phyloP scores from a whole-genome alignment of 2,797 vertebrate species.

The Huso huso region DNA sequence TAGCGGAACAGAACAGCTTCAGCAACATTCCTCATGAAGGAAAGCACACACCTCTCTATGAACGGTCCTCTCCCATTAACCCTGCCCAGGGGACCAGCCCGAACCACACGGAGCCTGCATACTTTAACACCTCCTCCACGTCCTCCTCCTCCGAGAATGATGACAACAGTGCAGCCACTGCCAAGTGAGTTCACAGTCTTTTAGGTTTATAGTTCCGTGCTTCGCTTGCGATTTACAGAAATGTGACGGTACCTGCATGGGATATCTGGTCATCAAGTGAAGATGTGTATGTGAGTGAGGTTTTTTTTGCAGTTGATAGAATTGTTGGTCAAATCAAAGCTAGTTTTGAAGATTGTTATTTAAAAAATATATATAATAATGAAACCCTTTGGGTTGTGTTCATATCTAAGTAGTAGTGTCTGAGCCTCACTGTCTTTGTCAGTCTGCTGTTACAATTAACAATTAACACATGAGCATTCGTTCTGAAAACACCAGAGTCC shows the following conservation, averaged over 20 bases:
- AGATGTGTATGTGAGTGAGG: background rate
- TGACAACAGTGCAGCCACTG: slow-evolving; percentile 69
- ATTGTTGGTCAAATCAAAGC: background rate
- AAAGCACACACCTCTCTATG: slow-evolving; percentile 89
- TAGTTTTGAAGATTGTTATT: background rate
- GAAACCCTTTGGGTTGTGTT: background rate
- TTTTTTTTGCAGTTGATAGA: background rate
- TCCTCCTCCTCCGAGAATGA: slow-evolving; percentile 85
- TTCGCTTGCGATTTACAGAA: background rate
- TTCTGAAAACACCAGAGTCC: slow-evolving; percentile 11
- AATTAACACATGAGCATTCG: slow-evolving; percentile 3
- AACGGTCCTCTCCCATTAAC: slow-evolving; percentile 79
- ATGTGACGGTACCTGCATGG: background rate
- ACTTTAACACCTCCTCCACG: slow-evolving; percentile 75
- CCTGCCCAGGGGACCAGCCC: slow-evolving; percentile 66
- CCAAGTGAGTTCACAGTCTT: slow-evolving; percentile 68
- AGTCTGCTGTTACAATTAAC: slow-evolving; percentile 1
- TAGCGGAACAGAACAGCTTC: slow-evolving; percentile 77
- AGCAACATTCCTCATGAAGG: slow-evolving; percentile 84
- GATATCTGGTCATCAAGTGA: background rate
- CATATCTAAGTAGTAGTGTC: background rate
- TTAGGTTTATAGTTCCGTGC: background rate
- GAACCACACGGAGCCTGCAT: slow-evolving; percentile 70
- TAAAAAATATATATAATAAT: no score
- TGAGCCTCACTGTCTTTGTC: slow-evolving; percentile 5